phyloP scores from a whole-genome alignment of 2,797 vertebrate species.

The Sardinella longiceps region DNA sequence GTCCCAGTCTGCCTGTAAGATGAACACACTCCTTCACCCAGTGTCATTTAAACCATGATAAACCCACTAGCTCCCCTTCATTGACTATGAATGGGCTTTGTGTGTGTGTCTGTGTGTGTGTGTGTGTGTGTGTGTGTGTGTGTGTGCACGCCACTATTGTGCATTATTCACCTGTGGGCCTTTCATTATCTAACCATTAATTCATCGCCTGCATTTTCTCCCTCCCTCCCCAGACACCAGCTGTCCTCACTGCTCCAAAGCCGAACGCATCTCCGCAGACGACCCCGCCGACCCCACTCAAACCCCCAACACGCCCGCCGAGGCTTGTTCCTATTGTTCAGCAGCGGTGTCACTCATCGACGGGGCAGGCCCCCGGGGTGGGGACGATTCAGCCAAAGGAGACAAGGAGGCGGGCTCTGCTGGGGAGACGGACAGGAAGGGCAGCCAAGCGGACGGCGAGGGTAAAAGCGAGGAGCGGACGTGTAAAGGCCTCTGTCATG shows the following conservation, averaged over 20 bases:
- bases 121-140: neutral
- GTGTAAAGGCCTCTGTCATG: constrained; percentile 60
- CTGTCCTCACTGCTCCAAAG: constrained; percentile 77
- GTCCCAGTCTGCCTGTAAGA: neutral
- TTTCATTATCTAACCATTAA: neutral
- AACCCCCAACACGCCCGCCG: constrained; percentile 51
- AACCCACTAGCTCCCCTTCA: neutral
- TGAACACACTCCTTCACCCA: neutral
- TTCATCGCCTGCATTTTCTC: neutral
- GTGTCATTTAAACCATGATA: neutral
- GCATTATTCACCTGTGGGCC: neutral
- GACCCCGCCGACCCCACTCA: constrained; percentile 68
- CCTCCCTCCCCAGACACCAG: constrained; percentile 65
- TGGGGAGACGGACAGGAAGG: constrained; percentile 60
- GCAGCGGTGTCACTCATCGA: constrained; percentile 56
- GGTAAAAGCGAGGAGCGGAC: constrained; percentile 48
- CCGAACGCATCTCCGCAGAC: constrained; percentile 66
- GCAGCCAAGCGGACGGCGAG: constrained; percentile 35
- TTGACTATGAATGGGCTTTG: constrained; percentile 17
- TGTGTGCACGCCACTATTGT: neutral
- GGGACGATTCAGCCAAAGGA: constrained; percentile 44
- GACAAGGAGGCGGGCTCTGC: constrained; percentile 59
- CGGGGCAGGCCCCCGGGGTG: constrained; percentile 44
- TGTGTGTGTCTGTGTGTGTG: no score
- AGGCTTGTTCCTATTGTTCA: constrained; percentile 78